phyloP scores from a whole-genome alignment of 1,140 invertebrate species.

The Diorhabda elongata region DNA sequence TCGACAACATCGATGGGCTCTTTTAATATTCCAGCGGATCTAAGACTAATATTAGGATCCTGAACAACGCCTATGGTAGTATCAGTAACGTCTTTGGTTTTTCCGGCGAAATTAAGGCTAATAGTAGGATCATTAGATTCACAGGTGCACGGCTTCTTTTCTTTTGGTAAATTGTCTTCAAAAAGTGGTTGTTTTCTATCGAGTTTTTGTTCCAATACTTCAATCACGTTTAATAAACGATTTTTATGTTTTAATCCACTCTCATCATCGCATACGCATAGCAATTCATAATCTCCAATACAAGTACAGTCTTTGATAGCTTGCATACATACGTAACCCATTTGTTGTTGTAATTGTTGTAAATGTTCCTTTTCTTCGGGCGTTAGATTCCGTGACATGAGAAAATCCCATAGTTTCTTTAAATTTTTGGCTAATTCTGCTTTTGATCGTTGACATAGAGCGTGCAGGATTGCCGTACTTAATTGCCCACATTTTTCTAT shows the following conservation, averaged over 20 bases:
- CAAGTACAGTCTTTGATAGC: background rate
- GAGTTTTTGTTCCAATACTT: background rate
- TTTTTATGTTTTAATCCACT: background rate
- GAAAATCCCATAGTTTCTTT: background rate
- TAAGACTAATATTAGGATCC: no score
- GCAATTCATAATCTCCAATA: background rate
- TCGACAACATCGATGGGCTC: no score
- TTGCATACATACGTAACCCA: background rate
- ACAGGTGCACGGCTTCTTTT: no score
- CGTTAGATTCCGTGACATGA: slow-evolving; percentile 2
- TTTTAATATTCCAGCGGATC: no score
- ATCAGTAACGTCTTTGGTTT: no score
- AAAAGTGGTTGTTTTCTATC: no score
- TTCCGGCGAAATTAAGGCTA: no score
- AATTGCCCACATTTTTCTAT: slow-evolving; percentile 16
- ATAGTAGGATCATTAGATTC: no score
- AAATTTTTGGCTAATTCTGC: background rate
- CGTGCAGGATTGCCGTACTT: background rate
- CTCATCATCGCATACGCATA: background rate
- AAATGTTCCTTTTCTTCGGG: background rate
- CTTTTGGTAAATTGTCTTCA: no score
- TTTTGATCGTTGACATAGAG: background rate
- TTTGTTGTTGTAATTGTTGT: background rate
- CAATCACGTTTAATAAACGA: background rate
- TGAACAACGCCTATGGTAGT: no score